Percentiles rank a stretch among this genome's conserved stretches.
Conservation (phyloP, 2,888 invertebrate genomes). For the Cloeon dipterum region DNA sequence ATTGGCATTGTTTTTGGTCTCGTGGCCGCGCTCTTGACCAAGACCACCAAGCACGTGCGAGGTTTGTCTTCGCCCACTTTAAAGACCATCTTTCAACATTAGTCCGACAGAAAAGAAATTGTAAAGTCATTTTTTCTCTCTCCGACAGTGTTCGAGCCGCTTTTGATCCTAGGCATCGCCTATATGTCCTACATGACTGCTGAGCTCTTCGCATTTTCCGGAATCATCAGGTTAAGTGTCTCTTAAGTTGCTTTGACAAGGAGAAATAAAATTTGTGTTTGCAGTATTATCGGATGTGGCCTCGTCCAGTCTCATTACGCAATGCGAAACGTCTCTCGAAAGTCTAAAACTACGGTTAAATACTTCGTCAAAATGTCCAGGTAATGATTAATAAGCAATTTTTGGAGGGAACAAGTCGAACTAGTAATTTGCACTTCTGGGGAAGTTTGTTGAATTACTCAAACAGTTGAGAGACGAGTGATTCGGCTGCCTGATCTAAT, state of each 20-base stretch:
- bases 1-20: constrained; percentile 26
- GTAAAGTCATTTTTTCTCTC: no score
- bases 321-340: constrained; percentile 28
- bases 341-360: constrained; percentile 29
- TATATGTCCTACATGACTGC: constrained; percentile 26
- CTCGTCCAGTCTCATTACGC: constrained; percentile 33
- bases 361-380: constrained; percentile 32
- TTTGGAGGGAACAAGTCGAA: no score
- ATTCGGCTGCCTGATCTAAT: no score
- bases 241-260: no score
- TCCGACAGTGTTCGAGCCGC: constrained; percentile 29
- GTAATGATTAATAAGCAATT: no score
- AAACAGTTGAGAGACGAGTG: no score
- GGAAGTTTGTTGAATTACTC: no score
- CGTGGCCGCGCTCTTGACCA: constrained; percentile 23
- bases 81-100: no score
- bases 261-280: no score
- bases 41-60: constrained; percentile 23
- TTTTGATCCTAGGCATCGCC: constrained; percentile 24
- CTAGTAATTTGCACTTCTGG: no score
- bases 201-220: constrained; percentile 29
- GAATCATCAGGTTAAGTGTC: constrained; percentile 20
- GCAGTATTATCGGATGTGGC: constrained; percentile 31
- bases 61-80: constrained; percentile 17
- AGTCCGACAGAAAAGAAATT: no score